Base-by-base conservation (phyloP, 2,797 vertebrate genomes). In the Sciaenops ocellatus region DNA sequence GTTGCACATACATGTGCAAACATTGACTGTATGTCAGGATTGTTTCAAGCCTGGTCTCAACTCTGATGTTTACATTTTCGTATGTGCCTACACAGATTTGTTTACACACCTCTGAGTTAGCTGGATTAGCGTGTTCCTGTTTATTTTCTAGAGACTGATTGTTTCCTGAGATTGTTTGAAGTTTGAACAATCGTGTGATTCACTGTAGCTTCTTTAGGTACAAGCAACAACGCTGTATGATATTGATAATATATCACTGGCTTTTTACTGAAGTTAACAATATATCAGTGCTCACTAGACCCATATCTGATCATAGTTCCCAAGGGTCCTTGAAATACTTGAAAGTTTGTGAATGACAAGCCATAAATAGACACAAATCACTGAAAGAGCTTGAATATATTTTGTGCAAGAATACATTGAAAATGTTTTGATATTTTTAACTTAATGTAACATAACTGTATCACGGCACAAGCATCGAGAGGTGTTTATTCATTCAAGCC, bases 111-210 rank as follows among this genome's bases (percentile, higher is more conserved):
- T n/a, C 9, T 12, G 24, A 62, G 24, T 52, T 41, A 28, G 22
- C 48, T 44, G 10, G 18, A 69, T 72, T 69, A 10, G 56, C 6
- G 1, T 41, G 13, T 84, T 88, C 52, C 59, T 86, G 61, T 89
- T 88, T 82, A 65, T 69, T 57, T 82, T 69, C 20, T 28, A 62
- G 11, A 73, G 63, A 55, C 62, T 55, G 34, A 81, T 87, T 51
- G 28, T 78, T 86, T 84, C 71, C 68, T 76, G 47, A 64, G 17
- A 56, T 75, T 61, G 7, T 67, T 54, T 65, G 9, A 55, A 59
- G 7, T 2, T 48, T 1, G 8, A 24, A 52, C 26, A 65, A 22
- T 74, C 2, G 5, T 13, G 17, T 62, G 44, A 48, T 71, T 66
- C 15, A 44, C 18, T 60, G 46, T 22, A 16, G 13, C 38, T 38